Evolutionary conservation across 2,797 vertebrate species (phyloP).

Genomic region (Odontamblyopus lacepedii): DNA sequence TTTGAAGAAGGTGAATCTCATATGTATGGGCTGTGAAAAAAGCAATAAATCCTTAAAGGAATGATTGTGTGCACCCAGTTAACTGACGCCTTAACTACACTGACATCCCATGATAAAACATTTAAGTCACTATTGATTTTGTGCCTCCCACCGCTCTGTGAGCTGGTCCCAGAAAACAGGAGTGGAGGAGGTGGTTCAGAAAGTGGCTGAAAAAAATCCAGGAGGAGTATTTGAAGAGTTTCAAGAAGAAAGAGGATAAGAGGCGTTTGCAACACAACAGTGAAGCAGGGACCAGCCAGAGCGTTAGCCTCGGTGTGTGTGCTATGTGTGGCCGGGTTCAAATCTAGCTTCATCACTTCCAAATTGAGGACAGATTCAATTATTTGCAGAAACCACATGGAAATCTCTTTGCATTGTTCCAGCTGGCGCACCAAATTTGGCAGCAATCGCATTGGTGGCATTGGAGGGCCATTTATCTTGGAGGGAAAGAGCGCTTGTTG

Average conservation of each 20-base stretch:
- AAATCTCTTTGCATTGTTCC: constrained; percentile 77
- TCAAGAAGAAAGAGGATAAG: constrained; percentile 24
- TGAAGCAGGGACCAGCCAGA: constrained; percentile 24
- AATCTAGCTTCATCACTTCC: constrained; percentile 75
- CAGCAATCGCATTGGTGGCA: constrained; percentile 76
- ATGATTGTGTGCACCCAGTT: constrained; percentile 51
- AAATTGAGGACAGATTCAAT: constrained; percentile 83
- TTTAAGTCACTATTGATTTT: constrained; percentile 77
- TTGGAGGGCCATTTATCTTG: constrained; percentile 81
- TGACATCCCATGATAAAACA: constrained; percentile 74
- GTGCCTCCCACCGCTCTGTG: constrained; percentile 32
- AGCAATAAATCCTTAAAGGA: constrained; percentile 52
- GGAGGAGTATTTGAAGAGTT: constrained; percentile 33
- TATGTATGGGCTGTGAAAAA: constrained; percentile 25
- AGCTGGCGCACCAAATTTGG: constrained; percentile 79
- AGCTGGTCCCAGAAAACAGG: constrained; percentile 33
- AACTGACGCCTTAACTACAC: constrained; percentile 72
- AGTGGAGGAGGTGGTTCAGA: constrained; percentile 21
- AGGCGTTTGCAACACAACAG: constrained; percentile 31
- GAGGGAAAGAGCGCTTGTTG: constrained; percentile 62
- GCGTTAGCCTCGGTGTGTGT: constrained; percentile 17
- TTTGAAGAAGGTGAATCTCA: constrained; percentile 2
- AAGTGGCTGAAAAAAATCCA: constrained; percentile 51
- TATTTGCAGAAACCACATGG: constrained; percentile 76
- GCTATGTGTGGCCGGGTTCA: constrained; percentile 22